A percentile compares a stretch with the other conserved stretches of the same genome.
Evolutionary conservation across 2,888 invertebrate species (phyloP).

Genomic region (Microdon myrmicae): DNA sequence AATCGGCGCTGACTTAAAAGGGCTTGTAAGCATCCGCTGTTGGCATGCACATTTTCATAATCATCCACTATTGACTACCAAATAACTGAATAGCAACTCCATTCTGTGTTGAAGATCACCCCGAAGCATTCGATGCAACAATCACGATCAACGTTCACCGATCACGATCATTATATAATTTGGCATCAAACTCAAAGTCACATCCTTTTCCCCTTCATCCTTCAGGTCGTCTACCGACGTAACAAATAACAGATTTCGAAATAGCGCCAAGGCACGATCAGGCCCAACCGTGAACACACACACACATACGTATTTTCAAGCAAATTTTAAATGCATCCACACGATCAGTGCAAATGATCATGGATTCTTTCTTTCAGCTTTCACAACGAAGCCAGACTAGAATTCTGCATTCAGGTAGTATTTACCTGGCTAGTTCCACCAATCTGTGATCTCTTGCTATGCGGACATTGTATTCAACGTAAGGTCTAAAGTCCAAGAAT

Average conservation of each 20-base stretch:
- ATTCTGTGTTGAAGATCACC: slow-evolving; percentile 17
- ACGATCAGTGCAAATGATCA: slow-evolving; percentile 16
- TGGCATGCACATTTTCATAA: too few relatives aligned
- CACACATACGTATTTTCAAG: slow-evolving; percentile 26
- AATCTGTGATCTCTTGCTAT: slow-evolving; percentile 30
- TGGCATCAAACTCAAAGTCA: slow-evolving; percentile 27
- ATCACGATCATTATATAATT: slow-evolving; percentile 50
- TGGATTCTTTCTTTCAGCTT: slow-evolving; percentile 11
- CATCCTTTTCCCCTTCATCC: slow-evolving; percentile 19
- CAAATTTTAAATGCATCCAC: slow-evolving; percentile 12
- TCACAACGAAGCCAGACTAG: slow-evolving; percentile 27
- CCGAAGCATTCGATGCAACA: slow-evolving; percentile 20
- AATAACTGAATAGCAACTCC: too few relatives aligned
- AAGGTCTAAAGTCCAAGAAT: slow-evolving; percentile 49
- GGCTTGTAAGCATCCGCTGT: too few relatives aligned
- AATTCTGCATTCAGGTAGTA: slow-evolving; percentile 38
- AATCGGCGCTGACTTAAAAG: too few relatives aligned
- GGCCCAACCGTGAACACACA: slow-evolving; percentile 12
- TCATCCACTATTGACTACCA: too few relatives aligned
- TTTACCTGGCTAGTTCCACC: slow-evolving; percentile 44
- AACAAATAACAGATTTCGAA: slow-evolving; percentile 49
- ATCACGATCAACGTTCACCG: slow-evolving; percentile 47
- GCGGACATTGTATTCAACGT: slow-evolving; percentile 21
- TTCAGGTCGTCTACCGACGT: slow-evolving; percentile 44
- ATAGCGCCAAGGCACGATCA: slow-evolving; percentile 37